Percentiles rank a stretch among this genome's conserved stretches.
These are phyloP conservation scores for Orbicella faveolata DNA, from an alignment of 64 coral and sea anemone genomes.

Conservation along the genomic window DNA sequence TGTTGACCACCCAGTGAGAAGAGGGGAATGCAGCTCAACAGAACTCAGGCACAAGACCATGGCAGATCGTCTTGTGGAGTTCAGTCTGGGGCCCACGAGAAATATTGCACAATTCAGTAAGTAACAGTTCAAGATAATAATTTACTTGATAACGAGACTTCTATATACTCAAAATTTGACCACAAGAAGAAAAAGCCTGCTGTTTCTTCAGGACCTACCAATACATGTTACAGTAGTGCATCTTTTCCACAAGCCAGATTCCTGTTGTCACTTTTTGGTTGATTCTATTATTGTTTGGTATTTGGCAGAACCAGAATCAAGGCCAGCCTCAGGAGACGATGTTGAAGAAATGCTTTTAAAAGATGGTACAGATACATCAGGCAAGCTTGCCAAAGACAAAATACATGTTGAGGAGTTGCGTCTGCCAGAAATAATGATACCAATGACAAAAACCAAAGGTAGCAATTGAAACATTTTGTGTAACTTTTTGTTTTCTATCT, in stretches of 20 bases:
- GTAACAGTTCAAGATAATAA: not conserved
- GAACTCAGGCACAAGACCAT: slow-evolving; percentile 53
- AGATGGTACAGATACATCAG: not conserved
- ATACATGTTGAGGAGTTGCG: slow-evolving; percentile 79
- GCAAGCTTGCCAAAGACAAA: slow-evolving; percentile 50
- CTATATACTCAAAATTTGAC: too few relatives aligned
- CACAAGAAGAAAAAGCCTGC: too few relatives aligned
- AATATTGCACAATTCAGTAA: slow-evolving; percentile 32
- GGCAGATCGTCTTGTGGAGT: slow-evolving; percentile 68
- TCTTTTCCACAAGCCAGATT: too few relatives aligned
- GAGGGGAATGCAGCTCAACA: slow-evolving; percentile 52
- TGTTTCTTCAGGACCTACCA: too few relatives aligned
- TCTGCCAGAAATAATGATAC: slow-evolving; percentile 96
- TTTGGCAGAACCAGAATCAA: not conserved
- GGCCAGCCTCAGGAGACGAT: not conserved
- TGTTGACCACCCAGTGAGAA: slow-evolving; percentile 56
- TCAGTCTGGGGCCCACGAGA: slow-evolving; percentile 87
- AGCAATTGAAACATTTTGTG: too few relatives aligned
- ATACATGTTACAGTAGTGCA: too few relatives aligned
- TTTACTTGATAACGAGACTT: too few relatives aligned
- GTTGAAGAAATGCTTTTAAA: too few relatives aligned
- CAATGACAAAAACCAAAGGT: slow-evolving; percentile 35
- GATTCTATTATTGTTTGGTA: not conserved
- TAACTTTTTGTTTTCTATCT: too few relatives aligned
- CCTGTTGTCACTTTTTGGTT: too few relatives aligned